Percentiles rank a stretch among this genome's conserved stretches.
phyloP scores from a whole-genome alignment of 2,888 invertebrate species.

The Cerastis leucographa region DNA sequence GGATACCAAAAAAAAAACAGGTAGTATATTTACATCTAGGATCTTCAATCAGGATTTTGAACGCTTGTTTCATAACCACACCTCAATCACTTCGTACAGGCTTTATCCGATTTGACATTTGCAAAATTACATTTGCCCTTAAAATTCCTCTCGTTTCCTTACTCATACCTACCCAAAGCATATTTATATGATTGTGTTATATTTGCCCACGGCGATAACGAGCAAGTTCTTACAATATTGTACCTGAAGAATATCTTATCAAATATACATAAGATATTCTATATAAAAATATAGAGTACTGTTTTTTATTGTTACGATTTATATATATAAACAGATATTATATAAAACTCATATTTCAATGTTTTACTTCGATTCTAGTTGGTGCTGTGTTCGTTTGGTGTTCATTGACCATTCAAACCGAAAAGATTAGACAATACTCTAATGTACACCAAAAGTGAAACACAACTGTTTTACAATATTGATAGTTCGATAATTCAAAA shows the following conservation, averaged over 20 bases:
- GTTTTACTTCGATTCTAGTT: background rate
- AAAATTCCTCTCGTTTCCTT: slow-evolving; percentile 50
- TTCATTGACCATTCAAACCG: too few relatives aligned
- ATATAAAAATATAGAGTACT: background rate
- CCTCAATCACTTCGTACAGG: slow-evolving; percentile 59
- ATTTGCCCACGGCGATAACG: slow-evolving; percentile 12
- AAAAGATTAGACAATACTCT: too few relatives aligned
- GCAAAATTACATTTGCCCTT: slow-evolving; percentile 61
- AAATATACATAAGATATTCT: background rate
- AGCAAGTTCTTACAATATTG: background rate
- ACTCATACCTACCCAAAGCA: slow-evolving; percentile 21
- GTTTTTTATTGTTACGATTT: background rate
- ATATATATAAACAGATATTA: background rate
- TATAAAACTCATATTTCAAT: background rate
- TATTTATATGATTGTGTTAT: slow-evolving; percentile 35
- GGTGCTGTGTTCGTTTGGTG: too few relatives aligned
- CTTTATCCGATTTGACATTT: slow-evolving; percentile 68
- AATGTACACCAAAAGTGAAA: too few relatives aligned
- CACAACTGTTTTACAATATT: too few relatives aligned
- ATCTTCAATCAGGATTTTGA: too few relatives aligned
- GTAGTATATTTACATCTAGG: background rate
- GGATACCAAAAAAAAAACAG: too few relatives aligned
- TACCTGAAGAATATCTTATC: background rate
- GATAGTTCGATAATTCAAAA: background rate
- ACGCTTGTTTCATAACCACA: slow-evolving; percentile 36